A percentile compares a stretch with the other conserved stretches of the same genome.
Conservation (phyloP, 2,797 vertebrate genomes). For the Amazonetta brasiliensis region DNA sequence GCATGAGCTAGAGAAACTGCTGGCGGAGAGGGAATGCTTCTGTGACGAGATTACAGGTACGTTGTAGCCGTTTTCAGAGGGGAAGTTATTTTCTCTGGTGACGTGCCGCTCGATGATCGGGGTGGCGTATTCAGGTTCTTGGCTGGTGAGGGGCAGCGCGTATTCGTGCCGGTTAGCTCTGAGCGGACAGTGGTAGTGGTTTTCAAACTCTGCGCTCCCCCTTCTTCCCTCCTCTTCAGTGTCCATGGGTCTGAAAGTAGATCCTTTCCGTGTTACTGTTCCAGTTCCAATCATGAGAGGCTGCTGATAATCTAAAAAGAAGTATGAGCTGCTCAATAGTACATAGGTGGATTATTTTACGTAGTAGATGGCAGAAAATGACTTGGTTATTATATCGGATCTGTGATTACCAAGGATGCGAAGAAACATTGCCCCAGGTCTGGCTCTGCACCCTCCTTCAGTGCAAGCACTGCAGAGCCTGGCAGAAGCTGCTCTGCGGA, state of each 20-base stretch:
- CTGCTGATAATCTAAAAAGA: conserved; percentile 85
- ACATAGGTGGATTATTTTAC: background rate
- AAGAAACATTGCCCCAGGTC: background rate
- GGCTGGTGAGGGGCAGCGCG: conserved; percentile 83
- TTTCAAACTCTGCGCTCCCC: conserved; percentile 34
- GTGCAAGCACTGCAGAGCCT: fast-evolving
- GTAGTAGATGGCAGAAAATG: background rate
- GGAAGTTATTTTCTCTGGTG: conserved; percentile 76
- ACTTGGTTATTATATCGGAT: background rate
- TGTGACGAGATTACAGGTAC: conserved; percentile 77
- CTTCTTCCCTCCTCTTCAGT: conserved; percentile 70
- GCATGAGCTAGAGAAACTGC: conserved; percentile 50
- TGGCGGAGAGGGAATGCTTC: conserved; percentile 75
- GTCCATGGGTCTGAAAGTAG: conserved; percentile 89
- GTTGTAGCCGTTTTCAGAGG: conserved; percentile 79
- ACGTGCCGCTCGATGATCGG: conserved; percentile 86
- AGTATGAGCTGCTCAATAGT: conserved; percentile 4
- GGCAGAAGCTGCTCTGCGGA: background rate
- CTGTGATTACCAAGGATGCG: fast-evolving
- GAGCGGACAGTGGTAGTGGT: conserved; percentile 83
- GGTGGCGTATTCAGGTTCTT: conserved; percentile 88
- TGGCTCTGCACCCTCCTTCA: background rate
- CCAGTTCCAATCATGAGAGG: conserved; percentile 87
- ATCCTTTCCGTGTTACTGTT: conserved; percentile 86
- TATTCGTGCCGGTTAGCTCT: conserved; percentile 82